Conservation (phyloP, 64 coral and sea anemone species). For the Porites australiensis region DNA sequence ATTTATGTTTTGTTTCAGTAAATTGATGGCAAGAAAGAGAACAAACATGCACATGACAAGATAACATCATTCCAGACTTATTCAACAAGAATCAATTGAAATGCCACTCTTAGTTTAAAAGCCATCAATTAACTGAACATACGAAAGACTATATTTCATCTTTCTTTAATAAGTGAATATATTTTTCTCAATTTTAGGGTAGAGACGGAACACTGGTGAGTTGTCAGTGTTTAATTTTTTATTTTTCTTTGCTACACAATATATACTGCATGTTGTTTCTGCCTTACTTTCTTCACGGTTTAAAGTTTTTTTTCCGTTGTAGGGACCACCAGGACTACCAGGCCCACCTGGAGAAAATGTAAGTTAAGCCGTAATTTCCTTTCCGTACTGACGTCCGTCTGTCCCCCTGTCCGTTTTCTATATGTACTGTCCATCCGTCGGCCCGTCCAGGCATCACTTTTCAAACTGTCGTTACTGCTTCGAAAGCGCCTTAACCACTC, state of each 20-base stretch:
- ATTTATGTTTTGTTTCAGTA: no score
- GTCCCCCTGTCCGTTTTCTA: no score
- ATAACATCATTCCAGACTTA: neutral
- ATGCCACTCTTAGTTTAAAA: neutral
- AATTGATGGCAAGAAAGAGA: no score
- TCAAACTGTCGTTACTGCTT: no score
- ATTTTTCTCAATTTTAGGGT: slow-evolving; percentile 5
- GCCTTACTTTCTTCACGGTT: neutral
- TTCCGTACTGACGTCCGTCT: neutral
- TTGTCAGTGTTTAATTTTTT: neutral
- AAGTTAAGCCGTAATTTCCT: neutral
- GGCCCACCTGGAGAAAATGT: slow-evolving; percentile 34
- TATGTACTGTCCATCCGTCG: neutral
- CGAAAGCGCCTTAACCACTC: no score
- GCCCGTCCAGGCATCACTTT: no score
- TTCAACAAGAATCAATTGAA: neutral
- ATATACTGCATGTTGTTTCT: neutral
- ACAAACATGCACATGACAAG: neutral
- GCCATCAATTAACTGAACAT: neutral
- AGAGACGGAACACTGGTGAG: slow-evolving; percentile 6
- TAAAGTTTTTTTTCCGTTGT: neutral
- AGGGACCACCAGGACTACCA: slow-evolving; percentile 26
- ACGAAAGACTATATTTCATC: neutral
- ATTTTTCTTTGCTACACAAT: neutral
- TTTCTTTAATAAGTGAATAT: neutral